Evolutionary conservation across 2,888 invertebrate species (phyloP).

Genomic region (Adela reaumurella): DNA sequence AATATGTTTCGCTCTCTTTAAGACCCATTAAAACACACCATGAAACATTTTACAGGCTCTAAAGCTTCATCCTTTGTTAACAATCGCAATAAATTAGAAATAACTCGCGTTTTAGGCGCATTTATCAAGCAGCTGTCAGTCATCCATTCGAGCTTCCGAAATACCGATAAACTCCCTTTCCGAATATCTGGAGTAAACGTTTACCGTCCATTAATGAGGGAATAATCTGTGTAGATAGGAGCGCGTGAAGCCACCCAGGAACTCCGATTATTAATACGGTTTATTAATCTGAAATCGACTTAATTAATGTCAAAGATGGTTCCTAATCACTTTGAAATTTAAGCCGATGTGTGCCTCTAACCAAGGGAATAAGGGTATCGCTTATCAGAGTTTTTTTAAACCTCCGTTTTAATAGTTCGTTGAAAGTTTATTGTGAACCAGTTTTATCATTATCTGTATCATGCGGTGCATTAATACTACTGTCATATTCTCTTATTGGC

Average conservation of each 20-base stretch:
- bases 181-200: neutral
- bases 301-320: constrained; percentile 44
- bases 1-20: no score
- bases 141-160: neutral
- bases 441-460: constrained; percentile 40
- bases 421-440: constrained; percentile 28
- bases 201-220: neutral
- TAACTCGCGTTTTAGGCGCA: neutral
- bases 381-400: constrained; percentile 18
- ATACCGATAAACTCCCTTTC: neutral
- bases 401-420: constrained; percentile 23
- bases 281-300: constrained; percentile 36
- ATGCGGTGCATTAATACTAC: constrained; percentile 33
- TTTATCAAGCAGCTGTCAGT: neutral
- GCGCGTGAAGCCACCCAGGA: constrained; percentile 18
- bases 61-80: neutral
- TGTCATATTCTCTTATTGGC: constrained; percentile 26
- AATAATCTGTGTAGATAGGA: neutral
- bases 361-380: neutral
- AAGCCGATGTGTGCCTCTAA: neutral
- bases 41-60: neutral
- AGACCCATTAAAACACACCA: neutral
- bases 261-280: constrained; percentile 21
- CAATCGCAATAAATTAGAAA: neutral
- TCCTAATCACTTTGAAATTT: constrained; percentile 30